Percentiles rank a stretch among this genome's conserved stretches.
phyloP scores from a whole-genome alignment of 2,113 vertebrate genomes.

The Coturnix japonica region DNA sequence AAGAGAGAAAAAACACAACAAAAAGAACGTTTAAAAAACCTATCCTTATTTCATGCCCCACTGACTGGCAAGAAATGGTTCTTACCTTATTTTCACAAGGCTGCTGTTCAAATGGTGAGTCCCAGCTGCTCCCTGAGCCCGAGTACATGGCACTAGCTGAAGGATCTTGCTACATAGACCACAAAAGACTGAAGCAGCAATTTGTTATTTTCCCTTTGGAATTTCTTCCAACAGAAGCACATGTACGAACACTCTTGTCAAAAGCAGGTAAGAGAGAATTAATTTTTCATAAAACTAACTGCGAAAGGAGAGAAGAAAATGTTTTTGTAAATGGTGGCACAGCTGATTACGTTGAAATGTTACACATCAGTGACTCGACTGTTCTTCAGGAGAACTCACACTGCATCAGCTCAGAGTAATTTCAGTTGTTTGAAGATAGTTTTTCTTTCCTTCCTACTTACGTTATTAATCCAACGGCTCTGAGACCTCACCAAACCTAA shows the following conservation, averaged over 20 bases:
- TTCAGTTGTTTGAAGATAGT: background rate
- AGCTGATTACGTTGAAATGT: background rate
- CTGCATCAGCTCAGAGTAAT: background rate
- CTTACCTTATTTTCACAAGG: background rate
- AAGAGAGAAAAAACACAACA: background rate
- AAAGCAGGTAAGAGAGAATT: background rate
- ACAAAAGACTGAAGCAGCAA: background rate
- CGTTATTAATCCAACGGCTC: background rate
- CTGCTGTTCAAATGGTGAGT: background rate
- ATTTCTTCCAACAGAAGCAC: background rate
- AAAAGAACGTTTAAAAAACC: background rate
- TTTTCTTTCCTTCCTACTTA: background rate
- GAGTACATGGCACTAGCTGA: background rate
- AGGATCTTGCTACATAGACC: background rate
- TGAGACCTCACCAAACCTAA: background rate
- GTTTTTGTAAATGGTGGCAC: background rate
- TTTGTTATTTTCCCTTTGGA: background rate
- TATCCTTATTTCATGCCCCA: too few species aligned
- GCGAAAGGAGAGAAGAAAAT: background rate
- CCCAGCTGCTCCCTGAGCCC: background rate
- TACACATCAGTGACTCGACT: background rate
- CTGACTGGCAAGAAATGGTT: background rate
- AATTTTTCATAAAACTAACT: background rate
- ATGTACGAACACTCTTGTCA: background rate
- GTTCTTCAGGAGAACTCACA: background rate